phyloP scores from a whole-genome alignment of 2,888 invertebrate species.

The Xestoiulus laeticollis region DNA sequence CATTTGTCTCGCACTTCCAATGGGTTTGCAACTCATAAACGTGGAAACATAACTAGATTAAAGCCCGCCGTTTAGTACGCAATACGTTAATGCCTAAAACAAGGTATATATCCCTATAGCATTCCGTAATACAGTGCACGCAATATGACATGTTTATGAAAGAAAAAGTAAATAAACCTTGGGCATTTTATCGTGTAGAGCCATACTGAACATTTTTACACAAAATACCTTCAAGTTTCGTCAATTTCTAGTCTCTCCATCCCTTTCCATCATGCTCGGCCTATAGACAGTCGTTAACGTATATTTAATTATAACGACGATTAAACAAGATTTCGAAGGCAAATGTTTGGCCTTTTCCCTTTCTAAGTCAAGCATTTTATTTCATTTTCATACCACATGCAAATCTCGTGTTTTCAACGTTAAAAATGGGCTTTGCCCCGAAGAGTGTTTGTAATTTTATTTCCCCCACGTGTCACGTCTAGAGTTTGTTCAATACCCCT shows the following conservation, averaged over 20 bases:
- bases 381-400: neutral
- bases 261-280: neutral
- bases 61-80: neutral
- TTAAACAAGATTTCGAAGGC: neutral
- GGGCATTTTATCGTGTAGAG: neutral
- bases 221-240: neutral
- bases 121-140: neutral
- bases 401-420: neutral
- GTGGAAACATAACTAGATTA: neutral
- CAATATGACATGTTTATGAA: slow-evolving; percentile 35
- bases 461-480: slow-evolving; percentile 21
- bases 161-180: neutral
- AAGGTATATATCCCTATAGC: neutral
- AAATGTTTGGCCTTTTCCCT: neutral
- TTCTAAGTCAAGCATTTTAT: neutral
- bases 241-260: neutral
- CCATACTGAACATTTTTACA: neutral
- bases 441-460: neutral
- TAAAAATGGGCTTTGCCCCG: slow-evolving; percentile 11
- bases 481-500: neutral
- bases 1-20: neutral
- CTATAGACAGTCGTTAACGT: neutral
- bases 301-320: slow-evolving; percentile 1
- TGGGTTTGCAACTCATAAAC: neutral
- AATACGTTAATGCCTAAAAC: neutral